A percentile compares a stretch with the other conserved stretches of the same genome.
These are phyloP conservation scores for Sminthurinus signatus DNA, from an alignment of 1,140 invertebrate genomes.

Conservation along the genomic window DNA sequence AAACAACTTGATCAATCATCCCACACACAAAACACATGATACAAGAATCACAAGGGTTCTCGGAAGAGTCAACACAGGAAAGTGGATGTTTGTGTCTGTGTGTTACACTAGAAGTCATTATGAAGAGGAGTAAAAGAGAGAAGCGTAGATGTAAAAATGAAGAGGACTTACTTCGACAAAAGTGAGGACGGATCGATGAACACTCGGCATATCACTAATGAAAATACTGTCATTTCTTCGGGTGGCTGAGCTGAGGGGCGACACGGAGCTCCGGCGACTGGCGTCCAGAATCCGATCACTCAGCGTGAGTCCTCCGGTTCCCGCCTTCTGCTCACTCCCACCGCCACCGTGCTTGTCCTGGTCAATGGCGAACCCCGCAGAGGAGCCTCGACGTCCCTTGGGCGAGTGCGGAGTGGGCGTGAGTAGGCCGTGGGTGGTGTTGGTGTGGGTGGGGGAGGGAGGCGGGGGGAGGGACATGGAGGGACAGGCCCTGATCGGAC, in stretches of 20 bases:
- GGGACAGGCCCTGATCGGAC: slow-evolving; percentile 42
- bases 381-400: slow-evolving; percentile 25
- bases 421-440: too few species aligned
- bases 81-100: neutral
- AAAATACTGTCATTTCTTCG: slow-evolving; percentile 45
- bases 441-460: slow-evolving; percentile 27
- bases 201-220: slow-evolving; percentile 46
- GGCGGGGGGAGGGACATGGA: slow-evolving; percentile 31
- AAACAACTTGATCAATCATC: too few species aligned
- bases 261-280: slow-evolving; percentile 47
- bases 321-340: slow-evolving; percentile 3
- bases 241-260: slow-evolving; percentile 45
- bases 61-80: too few species aligned
- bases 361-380: slow-evolving; percentile 25
- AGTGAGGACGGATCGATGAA: slow-evolving; percentile 47
- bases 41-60: too few species aligned
- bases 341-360: slow-evolving; percentile 9
- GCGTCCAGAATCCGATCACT: slow-evolving; percentile 35
- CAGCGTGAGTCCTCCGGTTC: neutral
- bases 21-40: too few species aligned
- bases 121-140: neutral
- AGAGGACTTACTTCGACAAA: slow-evolving; percentile 47
- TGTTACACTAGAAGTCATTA: neutral
- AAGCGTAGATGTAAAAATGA: neutral
- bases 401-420: slow-evolving; percentile 40